phyloP scores from a whole-genome alignment of 2,113 vertebrate genomes.

The Nerophis lumbriciformis region DNA sequence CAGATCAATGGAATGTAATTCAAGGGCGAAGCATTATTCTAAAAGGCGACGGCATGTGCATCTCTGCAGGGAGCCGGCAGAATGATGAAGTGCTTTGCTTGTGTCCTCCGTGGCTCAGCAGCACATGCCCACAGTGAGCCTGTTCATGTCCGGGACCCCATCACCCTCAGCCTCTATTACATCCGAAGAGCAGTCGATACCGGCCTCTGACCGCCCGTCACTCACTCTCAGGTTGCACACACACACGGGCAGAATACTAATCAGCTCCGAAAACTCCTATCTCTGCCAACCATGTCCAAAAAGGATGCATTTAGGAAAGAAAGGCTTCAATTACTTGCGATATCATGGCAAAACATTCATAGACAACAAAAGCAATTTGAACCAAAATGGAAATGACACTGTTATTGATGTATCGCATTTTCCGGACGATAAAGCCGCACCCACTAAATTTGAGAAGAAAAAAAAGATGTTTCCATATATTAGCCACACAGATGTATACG shows the following conservation, averaged over 20 bases:
- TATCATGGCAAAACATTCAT: constrained; percentile 7
- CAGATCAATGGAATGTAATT: constrained; percentile 65
- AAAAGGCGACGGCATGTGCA: constrained; percentile 42
- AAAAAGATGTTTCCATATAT: too few species aligned
- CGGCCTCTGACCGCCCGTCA: constrained; percentile 59
- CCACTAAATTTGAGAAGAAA: too few species aligned
- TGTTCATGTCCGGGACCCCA: constrained; percentile 63
- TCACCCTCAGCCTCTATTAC: constrained; percentile 62
- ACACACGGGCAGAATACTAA: constrained; percentile 53
- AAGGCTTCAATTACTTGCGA: background rate
- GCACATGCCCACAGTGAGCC: constrained; percentile 53
- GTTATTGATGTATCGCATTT: too few species aligned
- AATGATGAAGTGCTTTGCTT: constrained; percentile 57
- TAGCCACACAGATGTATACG: too few species aligned
- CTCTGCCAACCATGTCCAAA: constrained; percentile 28
- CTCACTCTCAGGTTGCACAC: constrained; percentile 56
- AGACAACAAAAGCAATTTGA: background rate
- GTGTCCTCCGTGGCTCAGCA: constrained; percentile 55
- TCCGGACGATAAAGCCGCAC: too few species aligned
- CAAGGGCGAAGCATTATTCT: constrained; percentile 61
- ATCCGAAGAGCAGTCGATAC: constrained; percentile 70
- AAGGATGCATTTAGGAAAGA: background rate
- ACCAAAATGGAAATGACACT: background rate
- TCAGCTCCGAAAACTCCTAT: constrained; percentile 41
- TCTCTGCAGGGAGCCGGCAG: constrained; percentile 49